A percentile compares a stretch with the other conserved stretches of the same genome.
These are phyloP conservation scores for Drosophila neoperkinsi DNA, from an alignment of 2,888 invertebrate genomes.

Conservation along the genomic window DNA sequence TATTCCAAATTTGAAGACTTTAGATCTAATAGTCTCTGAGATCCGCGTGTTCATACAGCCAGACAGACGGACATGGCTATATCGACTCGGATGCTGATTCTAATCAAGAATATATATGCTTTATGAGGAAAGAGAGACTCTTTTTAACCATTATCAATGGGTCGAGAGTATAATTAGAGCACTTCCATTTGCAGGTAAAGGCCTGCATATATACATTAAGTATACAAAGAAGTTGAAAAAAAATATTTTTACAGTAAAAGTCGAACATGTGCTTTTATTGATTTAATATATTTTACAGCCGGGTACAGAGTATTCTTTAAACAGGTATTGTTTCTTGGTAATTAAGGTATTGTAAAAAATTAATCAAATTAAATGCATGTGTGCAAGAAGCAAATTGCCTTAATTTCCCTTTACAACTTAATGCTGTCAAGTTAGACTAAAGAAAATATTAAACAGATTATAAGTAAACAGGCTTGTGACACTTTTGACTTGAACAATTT, in stretches of 20 bases:
- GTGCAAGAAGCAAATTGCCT: background rate
- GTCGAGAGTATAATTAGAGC: background rate
- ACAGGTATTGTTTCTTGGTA: background rate
- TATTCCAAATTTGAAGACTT: background rate
- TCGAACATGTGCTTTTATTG: background rate
- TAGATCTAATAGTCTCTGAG: background rate
- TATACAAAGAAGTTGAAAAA: background rate
- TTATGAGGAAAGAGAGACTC: background rate
- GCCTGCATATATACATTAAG: background rate
- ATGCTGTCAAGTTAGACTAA: background rate
- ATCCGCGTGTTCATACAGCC: background rate
- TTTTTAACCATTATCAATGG: background rate
- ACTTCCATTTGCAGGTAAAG: background rate
- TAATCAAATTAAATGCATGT: background rate
- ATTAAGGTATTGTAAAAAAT: background rate
- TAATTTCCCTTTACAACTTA: background rate
- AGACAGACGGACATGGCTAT: background rate
- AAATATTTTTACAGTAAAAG: background rate
- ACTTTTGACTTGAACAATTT: background rate
- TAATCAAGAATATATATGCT: background rate
- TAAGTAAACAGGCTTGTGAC: background rate
- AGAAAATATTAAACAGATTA: background rate
- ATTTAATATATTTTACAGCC: background rate
- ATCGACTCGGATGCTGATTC: background rate
- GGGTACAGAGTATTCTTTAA: background rate